Conservation (phyloP, 1,140 invertebrate species). For the Trichonephila clavata region DNA sequence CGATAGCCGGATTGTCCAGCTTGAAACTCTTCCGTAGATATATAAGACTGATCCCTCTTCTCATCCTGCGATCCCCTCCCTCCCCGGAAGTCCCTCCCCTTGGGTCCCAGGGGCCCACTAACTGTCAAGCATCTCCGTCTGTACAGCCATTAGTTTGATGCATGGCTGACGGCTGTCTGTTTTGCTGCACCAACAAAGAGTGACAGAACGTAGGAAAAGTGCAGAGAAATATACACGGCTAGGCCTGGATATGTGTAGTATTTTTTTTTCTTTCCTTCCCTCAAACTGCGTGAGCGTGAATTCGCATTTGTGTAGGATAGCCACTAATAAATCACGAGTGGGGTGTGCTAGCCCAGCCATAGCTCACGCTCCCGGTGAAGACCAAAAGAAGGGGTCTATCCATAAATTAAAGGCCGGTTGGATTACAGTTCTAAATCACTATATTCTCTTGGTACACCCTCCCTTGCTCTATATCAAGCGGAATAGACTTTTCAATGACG, state of each 20-base stretch:
- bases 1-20: slow-evolving; percentile 64
- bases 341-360: slow-evolving; percentile 44
- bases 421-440: slow-evolving; percentile 48
- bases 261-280: slow-evolving; percentile 36
- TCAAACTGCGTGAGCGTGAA: slow-evolving; percentile 71
- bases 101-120: slow-evolving; percentile 69
- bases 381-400: slow-evolving; percentile 22
- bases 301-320: slow-evolving; percentile 75
- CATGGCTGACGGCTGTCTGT: slow-evolving; percentile 73
- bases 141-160: slow-evolving; percentile 72
- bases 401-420: slow-evolving; percentile 57
- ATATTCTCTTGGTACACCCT: slow-evolving; percentile 16
- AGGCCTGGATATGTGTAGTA: not conserved
- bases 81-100: not conserved
- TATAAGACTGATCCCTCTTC: slow-evolving; percentile 52
- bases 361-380: slow-evolving; percentile 48
- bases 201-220: slow-evolving; percentile 41
- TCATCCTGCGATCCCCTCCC: not conserved
- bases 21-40: slow-evolving; percentile 45
- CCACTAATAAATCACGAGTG: slow-evolving; percentile 73
- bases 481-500: slow-evolving; percentile 9
- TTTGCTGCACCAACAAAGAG: slow-evolving; percentile 67
- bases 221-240: slow-evolving; percentile 12
- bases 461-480: not conserved
- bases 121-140: slow-evolving; percentile 69